Percentiles rank a stretch among this genome's conserved stretches.
These are phyloP conservation scores for Drosophila nr. perissopoda DNA, from an alignment of 2,888 invertebrate genomes.

Conservation along the genomic window DNA sequence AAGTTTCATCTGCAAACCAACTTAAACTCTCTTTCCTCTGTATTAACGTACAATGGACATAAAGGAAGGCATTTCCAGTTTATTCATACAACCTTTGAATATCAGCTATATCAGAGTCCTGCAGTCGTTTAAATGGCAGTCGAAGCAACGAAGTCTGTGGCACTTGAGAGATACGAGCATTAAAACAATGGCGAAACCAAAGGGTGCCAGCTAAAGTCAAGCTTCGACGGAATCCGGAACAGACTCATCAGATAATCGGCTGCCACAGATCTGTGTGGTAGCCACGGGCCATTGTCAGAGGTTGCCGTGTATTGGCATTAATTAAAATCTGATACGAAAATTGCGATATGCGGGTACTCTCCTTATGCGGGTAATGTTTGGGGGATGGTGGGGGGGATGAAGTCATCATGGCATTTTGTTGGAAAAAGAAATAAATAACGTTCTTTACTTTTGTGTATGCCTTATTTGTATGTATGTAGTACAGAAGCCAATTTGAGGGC, in stretches of 20 bases:
- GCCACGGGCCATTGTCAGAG: slow-evolving; percentile 13
- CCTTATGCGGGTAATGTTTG: slow-evolving; percentile 26
- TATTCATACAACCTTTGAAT: not conserved
- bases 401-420: slow-evolving; percentile 31
- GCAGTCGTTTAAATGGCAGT: slow-evolving; percentile 15
- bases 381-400: not conserved
- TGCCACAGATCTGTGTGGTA: slow-evolving; percentile 34
- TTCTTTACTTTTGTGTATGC: slow-evolving; percentile 22
- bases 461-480: not conserved
- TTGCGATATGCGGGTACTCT: slow-evolving; percentile 22
- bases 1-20: not conserved
- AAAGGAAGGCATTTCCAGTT: not conserved
- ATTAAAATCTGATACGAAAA: slow-evolving; percentile 60
- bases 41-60: not conserved
- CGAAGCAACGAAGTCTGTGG: slow-evolving; percentile 7
- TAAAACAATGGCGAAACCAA: slow-evolving; percentile 5
- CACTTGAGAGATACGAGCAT: slow-evolving; percentile 11
- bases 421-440: slow-evolving; percentile 53
- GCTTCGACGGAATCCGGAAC: not conserved
- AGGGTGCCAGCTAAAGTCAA: not conserved
- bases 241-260: slow-evolving; percentile 13
- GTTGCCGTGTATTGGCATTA: slow-evolving; percentile 43
- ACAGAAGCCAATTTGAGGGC: slow-evolving; percentile 45
- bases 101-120: not conserved
- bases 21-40: not conserved